A percentile compares a stretch with the other conserved stretches of the same genome.
Conservation (phyloP, 64 coral and sea anemone genomes). For the Pocillopora verrucosa region DNA sequence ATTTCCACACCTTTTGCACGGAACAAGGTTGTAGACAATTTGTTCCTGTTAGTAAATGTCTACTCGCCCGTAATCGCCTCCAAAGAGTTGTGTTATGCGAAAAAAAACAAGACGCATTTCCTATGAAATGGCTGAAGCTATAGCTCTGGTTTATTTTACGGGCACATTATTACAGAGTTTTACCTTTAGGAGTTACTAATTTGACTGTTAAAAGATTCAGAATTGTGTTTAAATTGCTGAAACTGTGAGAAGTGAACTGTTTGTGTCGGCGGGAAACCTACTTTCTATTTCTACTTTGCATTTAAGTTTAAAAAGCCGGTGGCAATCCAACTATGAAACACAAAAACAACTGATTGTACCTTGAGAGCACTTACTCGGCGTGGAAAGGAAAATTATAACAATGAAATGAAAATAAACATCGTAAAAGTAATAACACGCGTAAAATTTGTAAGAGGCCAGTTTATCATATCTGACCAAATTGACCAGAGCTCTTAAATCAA, state of each 20-base stretch:
- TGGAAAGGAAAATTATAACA: not conserved
- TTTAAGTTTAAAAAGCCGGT: not conserved
- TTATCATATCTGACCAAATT: not conserved
- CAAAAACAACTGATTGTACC: not conserved
- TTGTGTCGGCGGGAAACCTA: not conserved
- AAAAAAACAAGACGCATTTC: not conserved
- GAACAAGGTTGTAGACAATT: not conserved
- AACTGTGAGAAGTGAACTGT: too few relatives aligned
- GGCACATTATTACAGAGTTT: too few relatives aligned
- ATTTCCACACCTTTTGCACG: not conserved
- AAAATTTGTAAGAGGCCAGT: not conserved
- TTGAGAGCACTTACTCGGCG: not conserved
- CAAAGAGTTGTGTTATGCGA: not conserved
- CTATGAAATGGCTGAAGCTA: not conserved
- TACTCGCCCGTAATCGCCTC: not conserved
- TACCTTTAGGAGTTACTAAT: too few relatives aligned
- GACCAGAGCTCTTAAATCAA: not conserved
- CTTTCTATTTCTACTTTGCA: not conserved
- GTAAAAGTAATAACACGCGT: not conserved
- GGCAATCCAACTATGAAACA: slow-evolving; percentile 1
- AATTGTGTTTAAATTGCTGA: slow-evolving; percentile 3
- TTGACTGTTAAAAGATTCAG: not conserved
- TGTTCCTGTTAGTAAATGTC: not conserved
- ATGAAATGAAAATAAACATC: not conserved
- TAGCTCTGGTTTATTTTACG: too few relatives aligned